phyloP scores from a whole-genome alignment of 1,140 invertebrate species.

The Aradophagus sp. region DNA sequence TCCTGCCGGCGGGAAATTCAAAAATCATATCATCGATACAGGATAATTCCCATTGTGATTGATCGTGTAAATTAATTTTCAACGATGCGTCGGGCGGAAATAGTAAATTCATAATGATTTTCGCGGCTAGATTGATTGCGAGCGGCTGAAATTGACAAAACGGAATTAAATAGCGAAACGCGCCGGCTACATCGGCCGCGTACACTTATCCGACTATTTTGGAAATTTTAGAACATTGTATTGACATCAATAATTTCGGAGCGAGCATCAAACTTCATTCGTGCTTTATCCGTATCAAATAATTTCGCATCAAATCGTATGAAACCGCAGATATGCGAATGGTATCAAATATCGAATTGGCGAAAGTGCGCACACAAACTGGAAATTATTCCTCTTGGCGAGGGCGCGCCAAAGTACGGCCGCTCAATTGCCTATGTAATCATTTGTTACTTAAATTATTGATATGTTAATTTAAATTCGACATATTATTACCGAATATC shows the following conservation, averaged over 20 bases:
- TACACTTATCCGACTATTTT: slow-evolving; percentile 46
- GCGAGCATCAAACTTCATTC: slow-evolving; percentile 48
- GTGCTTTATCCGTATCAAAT: slow-evolving; percentile 58
- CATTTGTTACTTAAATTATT: slow-evolving; percentile 49
- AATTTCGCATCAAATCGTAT: slow-evolving; percentile 55
- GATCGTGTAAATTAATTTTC: slow-evolving; percentile 1
- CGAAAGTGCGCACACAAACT: slow-evolving; percentile 56
- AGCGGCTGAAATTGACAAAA: slow-evolving; percentile 20
- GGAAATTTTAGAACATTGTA: slow-evolving; percentile 58
- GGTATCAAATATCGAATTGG: slow-evolving; percentile 57
- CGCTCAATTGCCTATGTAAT: slow-evolving; percentile 38
- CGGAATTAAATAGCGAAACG: slow-evolving; percentile 37
- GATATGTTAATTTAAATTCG: no score
- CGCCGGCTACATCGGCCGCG: slow-evolving; percentile 3
- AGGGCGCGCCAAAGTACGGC: slow-evolving; percentile 18
- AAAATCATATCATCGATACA: neutral
- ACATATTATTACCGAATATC: no score
- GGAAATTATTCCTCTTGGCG: slow-evolving; percentile 48
- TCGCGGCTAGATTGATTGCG: slow-evolving; percentile 14
- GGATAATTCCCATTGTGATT: neutral
- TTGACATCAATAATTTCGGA: slow-evolving; percentile 54
- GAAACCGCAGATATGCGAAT: slow-evolving; percentile 56
- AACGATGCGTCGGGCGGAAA: slow-evolving; percentile 2
- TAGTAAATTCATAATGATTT: slow-evolving; percentile 21
- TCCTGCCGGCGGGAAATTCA: slow-evolving; percentile 3